Conservation (phyloP, 2,888 invertebrate species). For the Pterostichus niger region DNA sequence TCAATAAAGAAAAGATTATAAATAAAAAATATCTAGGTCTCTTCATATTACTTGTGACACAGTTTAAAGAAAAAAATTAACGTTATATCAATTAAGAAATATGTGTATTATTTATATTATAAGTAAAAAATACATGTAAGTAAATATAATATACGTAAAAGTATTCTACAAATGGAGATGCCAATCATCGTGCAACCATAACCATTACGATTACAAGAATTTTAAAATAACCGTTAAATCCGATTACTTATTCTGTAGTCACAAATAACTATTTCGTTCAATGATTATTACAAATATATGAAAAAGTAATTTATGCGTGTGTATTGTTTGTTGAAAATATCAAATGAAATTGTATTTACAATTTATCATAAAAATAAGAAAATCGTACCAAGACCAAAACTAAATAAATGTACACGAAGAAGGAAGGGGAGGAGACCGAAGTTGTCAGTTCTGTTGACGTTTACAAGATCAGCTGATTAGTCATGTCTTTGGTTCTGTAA, state of each 20-base stretch:
- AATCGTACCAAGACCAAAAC: conserved; percentile 42
- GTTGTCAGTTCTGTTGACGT: conserved; percentile 58
- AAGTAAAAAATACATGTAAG: background rate
- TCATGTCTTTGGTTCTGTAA: conserved; percentile 4
- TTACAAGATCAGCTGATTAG: conserved; percentile 47
- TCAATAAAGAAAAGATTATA: conserved; percentile 64
- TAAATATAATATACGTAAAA: conserved; percentile 42
- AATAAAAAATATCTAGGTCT: conserved; percentile 47
- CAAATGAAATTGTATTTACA: conserved; percentile 12
- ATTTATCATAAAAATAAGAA: conserved; percentile 4
- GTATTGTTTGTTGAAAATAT: background rate
- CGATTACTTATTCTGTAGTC: background rate
- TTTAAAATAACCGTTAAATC: conserved; percentile 37
- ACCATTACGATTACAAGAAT: conserved; percentile 44
- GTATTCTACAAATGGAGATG: conserved; percentile 50
- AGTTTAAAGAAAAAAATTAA: too few relatives aligned
- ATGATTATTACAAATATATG: too few relatives aligned
- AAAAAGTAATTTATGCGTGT: background rate
- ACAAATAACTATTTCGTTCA: background rate
- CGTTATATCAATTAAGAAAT: too few relatives aligned
- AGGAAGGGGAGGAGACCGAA: background rate
- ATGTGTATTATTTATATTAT: too few relatives aligned
- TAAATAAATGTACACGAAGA: conserved; percentile 12
- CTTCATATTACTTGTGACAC: background rate
- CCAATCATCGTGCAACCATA: conserved; percentile 53